These are phyloP conservation scores for Epirrhoe alternata DNA, from an alignment of 2,888 invertebrate species.

Conservation along the genomic window DNA sequence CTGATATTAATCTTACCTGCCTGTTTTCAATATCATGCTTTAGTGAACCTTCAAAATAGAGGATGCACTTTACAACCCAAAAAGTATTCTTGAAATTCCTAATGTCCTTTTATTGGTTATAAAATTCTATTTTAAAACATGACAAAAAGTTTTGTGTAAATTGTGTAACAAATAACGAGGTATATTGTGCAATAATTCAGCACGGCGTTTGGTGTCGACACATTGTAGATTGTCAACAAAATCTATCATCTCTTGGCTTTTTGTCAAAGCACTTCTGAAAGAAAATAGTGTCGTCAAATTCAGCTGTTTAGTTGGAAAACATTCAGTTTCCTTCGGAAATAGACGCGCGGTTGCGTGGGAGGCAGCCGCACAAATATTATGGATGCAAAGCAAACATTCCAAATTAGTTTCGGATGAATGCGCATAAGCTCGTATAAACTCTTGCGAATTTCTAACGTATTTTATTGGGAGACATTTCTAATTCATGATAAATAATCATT, in stretches of 20 bases:
- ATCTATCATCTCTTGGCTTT: slow-evolving; percentile 39
- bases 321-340: slow-evolving; percentile 56
- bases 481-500: too few relatives aligned
- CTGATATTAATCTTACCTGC: too few relatives aligned
- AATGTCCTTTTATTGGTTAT: too few relatives aligned
- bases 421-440: slow-evolving; percentile 19
- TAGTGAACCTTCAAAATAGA: too few relatives aligned
- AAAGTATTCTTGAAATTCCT: too few relatives aligned
- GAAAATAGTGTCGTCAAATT: slow-evolving; percentile 29
- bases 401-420: slow-evolving; percentile 55
- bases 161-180: background rate
- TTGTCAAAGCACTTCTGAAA: slow-evolving; percentile 34
- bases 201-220: slow-evolving; percentile 27
- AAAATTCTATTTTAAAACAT: too few relatives aligned
- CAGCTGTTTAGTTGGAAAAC: slow-evolving; percentile 31
- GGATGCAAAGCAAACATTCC: slow-evolving; percentile 68
- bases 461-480: background rate
- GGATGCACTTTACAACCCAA: too few relatives aligned
- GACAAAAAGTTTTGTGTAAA: background rate
- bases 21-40: too few relatives aligned
- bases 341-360: slow-evolving; percentile 70
- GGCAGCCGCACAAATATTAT: slow-evolving; percentile 68
- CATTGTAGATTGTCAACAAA: slow-evolving; percentile 37
- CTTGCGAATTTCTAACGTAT: slow-evolving; percentile 21
- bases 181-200: slow-evolving; percentile 17